These are phyloP conservation scores for Saccopteryx leptura DNA, from an alignment of 2,113 vertebrate species.

Conservation along the genomic window DNA sequence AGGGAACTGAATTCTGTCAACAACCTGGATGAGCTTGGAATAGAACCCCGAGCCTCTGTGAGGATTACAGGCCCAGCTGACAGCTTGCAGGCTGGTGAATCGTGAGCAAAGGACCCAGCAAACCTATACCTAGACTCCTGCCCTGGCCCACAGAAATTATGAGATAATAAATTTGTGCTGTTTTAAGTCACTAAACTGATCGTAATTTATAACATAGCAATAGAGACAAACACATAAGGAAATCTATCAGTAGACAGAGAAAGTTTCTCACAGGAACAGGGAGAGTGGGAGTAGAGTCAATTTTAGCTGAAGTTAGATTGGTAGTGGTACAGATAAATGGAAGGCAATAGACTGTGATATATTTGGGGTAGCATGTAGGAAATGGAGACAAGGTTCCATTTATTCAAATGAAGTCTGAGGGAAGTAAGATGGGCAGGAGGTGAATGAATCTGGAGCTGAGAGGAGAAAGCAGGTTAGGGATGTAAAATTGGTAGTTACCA, in stretches of 20 bases:
- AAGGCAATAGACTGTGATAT: background rate
- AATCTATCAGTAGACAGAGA: background rate
- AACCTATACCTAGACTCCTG: background rate
- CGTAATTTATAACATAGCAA: background rate
- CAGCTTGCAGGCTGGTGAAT: background rate
- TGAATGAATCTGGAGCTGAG: background rate
- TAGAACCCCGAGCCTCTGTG: background rate
- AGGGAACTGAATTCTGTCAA: background rate
- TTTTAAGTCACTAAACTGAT: background rate
- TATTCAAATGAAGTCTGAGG: background rate
- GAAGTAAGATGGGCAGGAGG: background rate
- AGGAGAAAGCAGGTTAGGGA: background rate
- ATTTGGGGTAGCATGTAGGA: background rate
- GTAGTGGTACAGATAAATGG: background rate
- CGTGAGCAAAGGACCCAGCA: background rate
- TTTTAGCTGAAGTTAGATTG: background rate
- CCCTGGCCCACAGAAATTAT: background rate
- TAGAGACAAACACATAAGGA: background rate
- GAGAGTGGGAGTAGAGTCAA: background rate
- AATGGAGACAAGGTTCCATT: background rate
- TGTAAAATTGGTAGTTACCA: background rate
- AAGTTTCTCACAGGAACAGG: background rate
- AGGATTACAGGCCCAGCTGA: background rate
- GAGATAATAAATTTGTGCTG: background rate
- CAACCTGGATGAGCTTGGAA: background rate